Conservation (phyloP, 1,140 invertebrate genomes). For the Penaeus chinensis region DNA sequence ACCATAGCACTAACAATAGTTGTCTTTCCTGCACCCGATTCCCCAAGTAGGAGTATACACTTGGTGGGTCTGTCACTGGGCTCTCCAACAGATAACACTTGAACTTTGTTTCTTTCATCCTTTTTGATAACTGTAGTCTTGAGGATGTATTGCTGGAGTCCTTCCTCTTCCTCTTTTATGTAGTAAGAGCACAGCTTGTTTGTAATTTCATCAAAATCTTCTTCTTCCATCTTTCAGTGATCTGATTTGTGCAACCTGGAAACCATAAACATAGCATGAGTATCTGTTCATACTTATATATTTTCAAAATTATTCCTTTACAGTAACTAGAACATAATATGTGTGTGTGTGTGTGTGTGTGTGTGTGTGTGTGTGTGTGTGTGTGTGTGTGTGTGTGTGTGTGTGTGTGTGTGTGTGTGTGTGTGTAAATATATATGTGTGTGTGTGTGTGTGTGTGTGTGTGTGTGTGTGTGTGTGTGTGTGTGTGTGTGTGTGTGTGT, state of each 20-base stretch:
- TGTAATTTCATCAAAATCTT: not conserved
- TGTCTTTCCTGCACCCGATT: conserved; percentile 40
- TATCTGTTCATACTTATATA: no score
- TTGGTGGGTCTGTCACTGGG: not conserved
- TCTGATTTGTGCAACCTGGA: not conserved
- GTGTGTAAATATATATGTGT: no score
- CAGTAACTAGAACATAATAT: no score
- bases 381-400: no score
- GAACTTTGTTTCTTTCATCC: conserved; percentile 15
- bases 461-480: no score
- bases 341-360: no score
- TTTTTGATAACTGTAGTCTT: not conserved
- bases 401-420: no score
- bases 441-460: no score
- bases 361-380: no score
- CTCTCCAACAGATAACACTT: not conserved
- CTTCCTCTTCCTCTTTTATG: conserved; percentile 9
- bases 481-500: no score
- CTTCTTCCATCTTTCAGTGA: not conserved
- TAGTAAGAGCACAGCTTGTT: not conserved
- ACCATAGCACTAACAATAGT: conserved; percentile 29
- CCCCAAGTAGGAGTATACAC: conserved; percentile 37
- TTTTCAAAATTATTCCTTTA: no score
- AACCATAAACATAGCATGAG: not conserved
- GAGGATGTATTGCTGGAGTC: not conserved